Evolutionary conservation across 2,888 invertebrate genomes (phyloP).

Genomic region (Callyntrura sp.): DNA sequence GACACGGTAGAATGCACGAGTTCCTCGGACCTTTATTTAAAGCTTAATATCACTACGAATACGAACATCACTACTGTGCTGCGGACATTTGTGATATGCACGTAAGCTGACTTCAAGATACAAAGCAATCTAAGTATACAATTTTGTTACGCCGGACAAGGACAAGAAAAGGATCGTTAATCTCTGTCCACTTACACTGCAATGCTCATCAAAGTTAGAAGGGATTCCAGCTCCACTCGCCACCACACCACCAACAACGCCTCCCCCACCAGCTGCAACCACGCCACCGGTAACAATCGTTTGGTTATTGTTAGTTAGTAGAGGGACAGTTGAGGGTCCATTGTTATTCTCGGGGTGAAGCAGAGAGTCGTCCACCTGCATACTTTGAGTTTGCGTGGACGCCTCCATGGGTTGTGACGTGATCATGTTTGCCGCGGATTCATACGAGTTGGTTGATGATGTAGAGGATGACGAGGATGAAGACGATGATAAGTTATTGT

Average conservation of each 20-base stretch:
- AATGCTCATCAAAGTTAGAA: slow-evolving; percentile 82
- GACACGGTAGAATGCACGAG: too few relatives aligned
- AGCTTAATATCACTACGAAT: neutral
- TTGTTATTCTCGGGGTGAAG: slow-evolving; percentile 62
- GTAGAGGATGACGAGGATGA: slow-evolving; percentile 60
- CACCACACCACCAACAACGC: slow-evolving; percentile 37
- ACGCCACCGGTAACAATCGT: slow-evolving; percentile 40
- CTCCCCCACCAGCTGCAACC: slow-evolving; percentile 27
- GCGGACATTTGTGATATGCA: neutral
- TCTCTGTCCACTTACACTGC: slow-evolving; percentile 82
- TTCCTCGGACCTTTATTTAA: neutral
- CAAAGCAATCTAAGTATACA: slow-evolving; percentile 1
- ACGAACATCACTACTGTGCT: neutral
- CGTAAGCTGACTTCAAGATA: neutral
- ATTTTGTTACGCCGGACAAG: neutral
- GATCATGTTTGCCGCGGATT: slow-evolving; percentile 42
- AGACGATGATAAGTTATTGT: slow-evolving; percentile 61
- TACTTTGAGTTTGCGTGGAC: slow-evolving; percentile 81
- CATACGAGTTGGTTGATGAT: slow-evolving; percentile 30
- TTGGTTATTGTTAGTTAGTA: slow-evolving; percentile 47
- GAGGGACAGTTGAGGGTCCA: slow-evolving; percentile 41
- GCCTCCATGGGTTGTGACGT: slow-evolving; percentile 83
- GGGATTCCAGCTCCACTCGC: slow-evolving; percentile 63
- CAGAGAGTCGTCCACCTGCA: slow-evolving; percentile 72
- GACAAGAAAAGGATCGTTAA: slow-evolving; percentile 65